Evolutionary conservation across 1,140 invertebrate species (phyloP).

Genomic region (Micrasema minimum): DNA sequence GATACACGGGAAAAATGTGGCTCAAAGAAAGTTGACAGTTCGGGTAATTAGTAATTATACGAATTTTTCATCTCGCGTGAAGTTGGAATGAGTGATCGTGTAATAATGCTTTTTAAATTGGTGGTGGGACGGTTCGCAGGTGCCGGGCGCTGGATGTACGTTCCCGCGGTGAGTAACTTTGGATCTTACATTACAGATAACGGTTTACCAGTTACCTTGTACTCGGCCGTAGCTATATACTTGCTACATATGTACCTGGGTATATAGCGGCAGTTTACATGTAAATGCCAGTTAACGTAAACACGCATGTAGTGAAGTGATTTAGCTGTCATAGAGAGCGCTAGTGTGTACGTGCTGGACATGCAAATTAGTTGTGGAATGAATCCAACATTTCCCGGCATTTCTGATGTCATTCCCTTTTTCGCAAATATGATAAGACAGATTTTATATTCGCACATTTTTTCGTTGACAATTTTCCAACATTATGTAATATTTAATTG

Average conservation of each 20-base stretch:
- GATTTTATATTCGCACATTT: too few relatives aligned
- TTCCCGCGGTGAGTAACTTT: too few relatives aligned
- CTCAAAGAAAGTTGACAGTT: slow-evolving; percentile 34
- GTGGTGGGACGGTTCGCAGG: too few relatives aligned
- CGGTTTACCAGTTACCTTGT: neutral
- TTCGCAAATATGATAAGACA: too few relatives aligned
- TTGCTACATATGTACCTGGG: neutral
- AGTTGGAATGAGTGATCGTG: slow-evolving; percentile 5
- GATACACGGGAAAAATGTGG: slow-evolving; percentile 61
- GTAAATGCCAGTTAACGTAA: slow-evolving; percentile 33
- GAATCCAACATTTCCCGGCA: slow-evolving; percentile 24
- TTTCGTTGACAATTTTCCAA: too few relatives aligned
- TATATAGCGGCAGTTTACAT: too few relatives aligned
- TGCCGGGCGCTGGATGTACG: too few relatives aligned
- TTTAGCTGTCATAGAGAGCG: slow-evolving; percentile 30
- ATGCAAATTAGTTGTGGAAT: slow-evolving; percentile 19
- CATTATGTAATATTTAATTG: too few relatives aligned
- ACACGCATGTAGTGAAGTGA: slow-evolving; percentile 28
- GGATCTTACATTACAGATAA: too few relatives aligned
- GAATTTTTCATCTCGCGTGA: slow-evolving; percentile 26
- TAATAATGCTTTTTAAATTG: neutral
- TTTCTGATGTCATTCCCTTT: too few relatives aligned
- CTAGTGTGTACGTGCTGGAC: slow-evolving; percentile 16
- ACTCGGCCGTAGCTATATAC: slow-evolving; percentile 3
- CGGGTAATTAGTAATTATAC: slow-evolving; percentile 35